A percentile compares a stretch with the other conserved stretches of the same genome.
Evolutionary conservation across 2,888 invertebrate genomes (phyloP).

Genomic region (Oligia latruncula): DNA sequence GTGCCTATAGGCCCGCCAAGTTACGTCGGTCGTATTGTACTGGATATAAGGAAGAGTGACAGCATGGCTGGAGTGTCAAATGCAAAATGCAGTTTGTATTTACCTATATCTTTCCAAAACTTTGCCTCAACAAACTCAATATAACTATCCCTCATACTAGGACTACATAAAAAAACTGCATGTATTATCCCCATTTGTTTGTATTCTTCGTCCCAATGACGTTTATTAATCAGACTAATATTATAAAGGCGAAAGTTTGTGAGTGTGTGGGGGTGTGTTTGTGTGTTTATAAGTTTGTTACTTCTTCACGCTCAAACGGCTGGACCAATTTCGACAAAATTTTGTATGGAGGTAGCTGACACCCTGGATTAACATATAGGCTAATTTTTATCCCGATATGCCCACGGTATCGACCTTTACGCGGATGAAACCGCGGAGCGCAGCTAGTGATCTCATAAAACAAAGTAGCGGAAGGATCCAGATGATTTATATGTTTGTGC

Average conservation of each 20-base stretch:
- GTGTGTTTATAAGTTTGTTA: too few species aligned
- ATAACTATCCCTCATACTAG: not conserved
- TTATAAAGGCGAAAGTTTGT: too few species aligned
- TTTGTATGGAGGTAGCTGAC: too few species aligned
- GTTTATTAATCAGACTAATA: slow-evolving; percentile 26
- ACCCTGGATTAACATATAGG: too few species aligned
- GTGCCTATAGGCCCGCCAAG: too few species aligned
- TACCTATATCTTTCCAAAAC: not conserved
- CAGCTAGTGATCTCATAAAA: slow-evolving; percentile 48
- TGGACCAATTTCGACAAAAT: too few species aligned
- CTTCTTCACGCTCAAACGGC: too few species aligned
- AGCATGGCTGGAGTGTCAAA: not conserved
- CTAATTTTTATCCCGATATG: too few species aligned
- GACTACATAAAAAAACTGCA: slow-evolving; percentile 39
- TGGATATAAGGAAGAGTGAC: not conserved
- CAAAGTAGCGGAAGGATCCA: slow-evolving; percentile 47
- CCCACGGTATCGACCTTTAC: too few species aligned
- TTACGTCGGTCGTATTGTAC: too few species aligned
- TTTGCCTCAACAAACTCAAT: not conserved
- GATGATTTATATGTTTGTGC: slow-evolving; percentile 58
- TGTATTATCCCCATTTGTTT: slow-evolving; percentile 37
- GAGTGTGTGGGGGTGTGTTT: too few species aligned
- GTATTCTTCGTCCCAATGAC: slow-evolving; percentile 47
- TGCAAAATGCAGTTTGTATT: not conserved
- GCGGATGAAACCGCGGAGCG: too few species aligned